Conservation (phyloP, 2,888 invertebrate species). For the Pachliopta kotzebuea region DNA sequence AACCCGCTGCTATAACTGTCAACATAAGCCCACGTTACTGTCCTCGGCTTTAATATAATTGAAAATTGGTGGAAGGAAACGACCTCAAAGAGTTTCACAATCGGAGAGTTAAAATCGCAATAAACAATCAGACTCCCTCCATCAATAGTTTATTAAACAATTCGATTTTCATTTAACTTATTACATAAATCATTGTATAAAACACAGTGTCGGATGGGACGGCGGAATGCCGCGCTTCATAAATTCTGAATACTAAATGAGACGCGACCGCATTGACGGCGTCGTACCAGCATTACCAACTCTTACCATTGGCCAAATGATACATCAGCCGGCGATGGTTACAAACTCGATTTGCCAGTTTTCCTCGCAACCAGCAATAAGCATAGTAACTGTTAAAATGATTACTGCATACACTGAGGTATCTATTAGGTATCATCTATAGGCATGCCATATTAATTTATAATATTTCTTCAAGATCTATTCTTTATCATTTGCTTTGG, state of each 20-base stretch:
- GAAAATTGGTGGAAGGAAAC: too few relatives aligned
- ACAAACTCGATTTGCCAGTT: slow-evolving; percentile 17
- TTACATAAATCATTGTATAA: slow-evolving; percentile 21
- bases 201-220: slow-evolving; percentile 8
- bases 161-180: slow-evolving; percentile 8
- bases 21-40: too few relatives aligned
- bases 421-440: slow-evolving; percentile 65
- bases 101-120: neutral
- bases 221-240: slow-evolving; percentile 16
- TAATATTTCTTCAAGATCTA: slow-evolving; percentile 52
- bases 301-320: slow-evolving; percentile 21
- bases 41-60: too few relatives aligned
- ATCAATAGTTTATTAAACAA: neutral
- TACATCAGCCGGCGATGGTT: slow-evolving; percentile 20
- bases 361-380: slow-evolving; percentile 28
- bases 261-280: slow-evolving; percentile 23
- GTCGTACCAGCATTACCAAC: slow-evolving; percentile 15
- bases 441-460: slow-evolving; percentile 43
- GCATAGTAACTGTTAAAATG: slow-evolving; percentile 60
- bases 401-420: slow-evolving; percentile 54
- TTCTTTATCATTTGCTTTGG: slow-evolving; percentile 35
- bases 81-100: neutral
- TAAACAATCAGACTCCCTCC: neutral
- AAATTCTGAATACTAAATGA: slow-evolving; percentile 25
- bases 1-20: too few relatives aligned